Evolutionary conservation across 2,113 vertebrate species (phyloP), one percentile per base, ranked within the genome.

Genomic region (Sialia sialis): DNA sequence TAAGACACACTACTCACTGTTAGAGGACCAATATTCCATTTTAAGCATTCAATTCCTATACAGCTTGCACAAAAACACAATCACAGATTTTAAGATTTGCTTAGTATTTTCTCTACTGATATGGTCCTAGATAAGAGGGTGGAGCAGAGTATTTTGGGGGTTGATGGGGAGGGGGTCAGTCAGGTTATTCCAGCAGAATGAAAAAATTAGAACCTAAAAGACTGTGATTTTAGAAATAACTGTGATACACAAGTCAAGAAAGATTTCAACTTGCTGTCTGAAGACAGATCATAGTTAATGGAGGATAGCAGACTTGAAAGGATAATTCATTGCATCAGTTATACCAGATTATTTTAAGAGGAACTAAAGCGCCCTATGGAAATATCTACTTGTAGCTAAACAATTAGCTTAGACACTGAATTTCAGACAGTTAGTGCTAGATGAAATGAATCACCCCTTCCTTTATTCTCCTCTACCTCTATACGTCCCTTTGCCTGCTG

Each of bases 131-230:
- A 70, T 4, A 5, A 89, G 13, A 81, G 4, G 3, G 21, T 15
- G 4, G 13, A 10, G 4, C 13, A 60, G 9, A 9, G 3, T 67
- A 58, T 67, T 70, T 59, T 14, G 9, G 23, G 7, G 10, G 7
- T 34, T 38, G 18, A 10, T 0, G 3, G 17, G 3, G 8, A 20
- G 32, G 1, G 8, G 10, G 2, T 25, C 6, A 3, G 9, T 3
- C 5, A 52, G 4, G 20, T 17, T 62, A 11, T 32, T 81, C 77
- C 21, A 64, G 56, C 4, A 60, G 32, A 86, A 69, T 41, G 9
- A 80, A 83, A 82, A 13, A 9, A 84, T 3, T 18, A 44, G 9
- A 88, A 89, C 12, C 41, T 46, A 58, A 44, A 87, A 88, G 21
- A 54, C 13, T 19, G 27, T 49, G 9, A 76, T 82, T 88, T 72